Percentiles rank a stretch among this genome's conserved stretches.
Conservation (phyloP, 2,888 invertebrate genomes). For the Osedax frankpressi region DNA sequence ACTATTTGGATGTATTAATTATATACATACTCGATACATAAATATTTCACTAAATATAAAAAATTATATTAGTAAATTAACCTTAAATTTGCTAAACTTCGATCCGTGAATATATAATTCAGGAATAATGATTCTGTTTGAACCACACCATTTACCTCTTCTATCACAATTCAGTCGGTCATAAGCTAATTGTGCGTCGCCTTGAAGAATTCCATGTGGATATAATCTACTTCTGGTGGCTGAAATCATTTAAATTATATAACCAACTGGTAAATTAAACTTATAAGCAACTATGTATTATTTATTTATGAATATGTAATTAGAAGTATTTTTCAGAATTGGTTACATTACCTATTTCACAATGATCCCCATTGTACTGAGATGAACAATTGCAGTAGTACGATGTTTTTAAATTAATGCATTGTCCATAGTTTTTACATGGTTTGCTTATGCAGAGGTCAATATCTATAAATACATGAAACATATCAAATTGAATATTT, state of each 20-base stretch:
- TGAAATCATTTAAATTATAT: no score
- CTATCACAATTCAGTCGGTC: not conserved
- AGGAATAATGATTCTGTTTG: not conserved
- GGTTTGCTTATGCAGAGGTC: not conserved
- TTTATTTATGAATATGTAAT: no score
- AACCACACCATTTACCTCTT: not conserved
- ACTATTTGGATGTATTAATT: no score
- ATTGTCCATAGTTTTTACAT: not conserved
- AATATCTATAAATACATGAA: no score
- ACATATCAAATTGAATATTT: no score
- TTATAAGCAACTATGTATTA: no score
- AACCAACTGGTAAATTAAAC: no score
- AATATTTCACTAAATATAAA: no score
- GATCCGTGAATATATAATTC: not conserved
- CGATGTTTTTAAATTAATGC: not conserved
- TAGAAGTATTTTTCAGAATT: no score
- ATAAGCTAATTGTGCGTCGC: not conserved
- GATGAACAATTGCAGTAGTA: not conserved
- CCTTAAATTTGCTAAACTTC: not conserved
- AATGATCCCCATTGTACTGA: not conserved
- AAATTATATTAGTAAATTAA: no score
- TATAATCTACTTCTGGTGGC: not conserved
- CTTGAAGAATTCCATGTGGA: not conserved
- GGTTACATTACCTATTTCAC: not conserved
- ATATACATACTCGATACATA: no score